Base-by-base conservation (phyloP, 2,888 invertebrate species). In the Eupithecia pulchellata region DNA sequence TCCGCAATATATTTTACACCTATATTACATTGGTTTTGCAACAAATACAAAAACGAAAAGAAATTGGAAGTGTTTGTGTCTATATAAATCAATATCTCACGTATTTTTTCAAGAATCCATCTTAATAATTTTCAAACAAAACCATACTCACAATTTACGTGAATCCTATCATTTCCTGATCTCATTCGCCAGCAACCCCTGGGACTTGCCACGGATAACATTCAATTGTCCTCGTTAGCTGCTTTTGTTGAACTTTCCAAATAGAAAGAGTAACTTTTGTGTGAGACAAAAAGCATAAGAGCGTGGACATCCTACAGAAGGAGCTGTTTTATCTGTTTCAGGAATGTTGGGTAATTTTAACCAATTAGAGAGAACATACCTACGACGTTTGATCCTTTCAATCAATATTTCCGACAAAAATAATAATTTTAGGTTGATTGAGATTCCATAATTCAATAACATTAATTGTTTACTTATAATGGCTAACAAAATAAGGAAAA, bases 191-290 rank as follows among this genome's bases (percentile, higher is more conserved):
- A 52, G 52, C 4, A 4, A 34, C 70, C 63, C 42, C 4, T 8
- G 63, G 63, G 70, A 62, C 52, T 11, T 66, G 62, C 27, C 57
- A n/a, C 47, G 55, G 70, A 70, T 66, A 64, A 63, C 58, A 63
- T 70, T 70, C 66, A 70, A 66, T 70, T 70, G 70, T 70, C 62
- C 63, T 66, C 66, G 70, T 70, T 64, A 63, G 66, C 29, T 55
- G 1, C 29, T 29, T 64, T 65, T 29, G 58, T 36, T n/a, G 57
- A 36, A 61, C 5, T 61, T 36, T 6, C 34, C 20, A 34, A 57
- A 65, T 55, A 11, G 57, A 30, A n/a, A 60, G 2, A 34, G 36
- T 29, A 36, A 34, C 25, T 20, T 55, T 52, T 69, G 68, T 34
- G 47, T 3, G 32, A 52, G n/a, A 55, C 32, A 62, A 62, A 55